Percentiles rank a stretch among this genome's conserved stretches.
phyloP scores from a whole-genome alignment of 2,113 vertebrate species.

The Emberiza fucata region DNA sequence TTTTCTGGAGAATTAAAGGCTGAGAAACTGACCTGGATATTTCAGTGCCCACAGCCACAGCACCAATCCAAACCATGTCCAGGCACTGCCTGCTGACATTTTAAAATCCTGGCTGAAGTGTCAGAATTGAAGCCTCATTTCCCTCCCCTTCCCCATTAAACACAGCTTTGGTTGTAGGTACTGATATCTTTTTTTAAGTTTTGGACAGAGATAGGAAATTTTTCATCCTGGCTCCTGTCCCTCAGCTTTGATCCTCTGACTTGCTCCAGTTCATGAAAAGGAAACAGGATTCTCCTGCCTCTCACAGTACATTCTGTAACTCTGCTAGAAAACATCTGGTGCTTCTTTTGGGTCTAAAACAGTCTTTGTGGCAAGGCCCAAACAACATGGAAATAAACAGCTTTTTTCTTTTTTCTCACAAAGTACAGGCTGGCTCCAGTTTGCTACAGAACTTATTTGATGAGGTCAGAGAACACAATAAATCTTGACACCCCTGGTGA shows the following conservation, averaged over 20 bases:
- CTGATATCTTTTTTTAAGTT: not conserved
- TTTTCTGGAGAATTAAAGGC: not conserved
- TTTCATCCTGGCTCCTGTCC: not conserved
- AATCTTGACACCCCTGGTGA: not conserved
- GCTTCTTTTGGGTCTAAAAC: not conserved
- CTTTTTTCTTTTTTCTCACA: not conserved
- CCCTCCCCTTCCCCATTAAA: not conserved
- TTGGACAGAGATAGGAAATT: not conserved
- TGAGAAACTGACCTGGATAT: not conserved
- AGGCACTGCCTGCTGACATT: not conserved
- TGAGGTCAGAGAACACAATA: not conserved
- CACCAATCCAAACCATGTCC: not conserved
- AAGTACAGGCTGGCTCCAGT: not conserved
- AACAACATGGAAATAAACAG: not conserved
- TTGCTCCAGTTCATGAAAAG: not conserved
- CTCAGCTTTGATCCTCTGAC: not conserved
- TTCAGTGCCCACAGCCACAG: not conserved
- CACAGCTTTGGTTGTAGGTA: not conserved
- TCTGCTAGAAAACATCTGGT: conserved; percentile 27
- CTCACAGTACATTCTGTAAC: not conserved
- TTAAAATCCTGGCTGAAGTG: not conserved
- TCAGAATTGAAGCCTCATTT: not conserved
- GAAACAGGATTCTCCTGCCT: not conserved
- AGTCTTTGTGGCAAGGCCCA: not conserved
- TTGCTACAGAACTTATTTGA: not conserved